Conservation (phyloP, 2,888 invertebrate genomes). For the Drosophila nigricruria region DNA sequence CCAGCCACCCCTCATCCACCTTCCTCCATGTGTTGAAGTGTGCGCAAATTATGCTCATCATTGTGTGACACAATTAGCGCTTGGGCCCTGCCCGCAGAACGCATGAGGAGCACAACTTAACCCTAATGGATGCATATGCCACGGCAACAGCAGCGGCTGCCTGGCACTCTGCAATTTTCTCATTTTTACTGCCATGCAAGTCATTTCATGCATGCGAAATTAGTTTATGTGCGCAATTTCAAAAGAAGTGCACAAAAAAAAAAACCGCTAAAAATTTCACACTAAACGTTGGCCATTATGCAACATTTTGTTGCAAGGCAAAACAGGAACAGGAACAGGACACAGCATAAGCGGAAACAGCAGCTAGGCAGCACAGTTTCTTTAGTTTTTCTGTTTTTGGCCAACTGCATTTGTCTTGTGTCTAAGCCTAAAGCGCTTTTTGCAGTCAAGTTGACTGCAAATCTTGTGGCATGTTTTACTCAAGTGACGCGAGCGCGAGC, state of each 20-base stretch:
- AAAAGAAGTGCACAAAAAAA: constrained; percentile 43
- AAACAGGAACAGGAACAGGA: constrained; percentile 10
- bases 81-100: constrained; percentile 29
- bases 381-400: neutral
- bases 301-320: constrained; percentile 62
- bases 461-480: constrained; percentile 19
- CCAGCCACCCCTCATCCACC: neutral
- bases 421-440: constrained; percentile 12
- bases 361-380: constrained; percentile 17
- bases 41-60: constrained; percentile 78
- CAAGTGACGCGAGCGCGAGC: constrained; percentile 1
- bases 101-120: constrained; percentile 56
- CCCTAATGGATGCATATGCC: constrained; percentile 69
- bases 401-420: constrained; percentile 25
- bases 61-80: constrained; percentile 77
- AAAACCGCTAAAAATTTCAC: constrained; percentile 67
- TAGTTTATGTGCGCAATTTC: constrained; percentile 79
- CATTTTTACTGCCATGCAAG: constrained; percentile 67
- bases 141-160: constrained; percentile 27
- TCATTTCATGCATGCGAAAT: constrained; percentile 79
- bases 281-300: constrained; percentile 73
- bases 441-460: neutral
- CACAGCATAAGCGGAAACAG: constrained; percentile 20
- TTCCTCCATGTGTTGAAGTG: constrained; percentile 26
- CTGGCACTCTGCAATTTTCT: constrained; percentile 61